Conservation (phyloP, 2,113 vertebrate genomes). For the Scartelaos histophorus region DNA sequence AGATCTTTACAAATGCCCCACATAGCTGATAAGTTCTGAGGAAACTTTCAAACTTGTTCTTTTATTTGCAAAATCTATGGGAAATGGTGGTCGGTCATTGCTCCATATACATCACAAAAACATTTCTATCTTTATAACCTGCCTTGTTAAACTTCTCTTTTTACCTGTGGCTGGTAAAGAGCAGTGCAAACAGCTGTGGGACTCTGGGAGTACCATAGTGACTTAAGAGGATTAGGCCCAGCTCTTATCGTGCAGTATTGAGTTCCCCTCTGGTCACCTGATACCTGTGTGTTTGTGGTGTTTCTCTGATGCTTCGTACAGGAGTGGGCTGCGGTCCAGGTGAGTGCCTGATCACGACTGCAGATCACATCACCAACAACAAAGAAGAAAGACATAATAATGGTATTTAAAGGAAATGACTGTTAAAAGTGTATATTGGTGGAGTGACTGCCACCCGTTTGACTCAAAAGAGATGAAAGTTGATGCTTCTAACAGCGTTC, state of each 20-base stretch:
- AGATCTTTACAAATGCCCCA: no score
- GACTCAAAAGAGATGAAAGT: neutral
- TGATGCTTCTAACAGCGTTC: neutral
- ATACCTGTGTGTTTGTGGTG: slow-evolving; percentile 52
- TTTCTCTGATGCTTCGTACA: slow-evolving; percentile 18
- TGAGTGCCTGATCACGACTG: neutral
- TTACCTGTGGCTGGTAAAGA: slow-evolving; percentile 8
- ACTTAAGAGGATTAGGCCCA: slow-evolving; percentile 53
- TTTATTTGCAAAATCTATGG: no score
- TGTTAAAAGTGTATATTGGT: neutral
- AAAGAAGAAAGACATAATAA: neutral
- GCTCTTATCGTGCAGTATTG: slow-evolving; percentile 36
- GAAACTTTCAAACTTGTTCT: no score
- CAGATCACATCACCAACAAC: neutral
- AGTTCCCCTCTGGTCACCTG: slow-evolving; percentile 36
- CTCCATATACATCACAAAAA: no score
- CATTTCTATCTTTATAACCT: no score
- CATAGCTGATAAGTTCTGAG: no score
- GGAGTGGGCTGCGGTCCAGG: neutral
- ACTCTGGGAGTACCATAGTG: slow-evolving; percentile 16
- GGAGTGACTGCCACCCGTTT: neutral
- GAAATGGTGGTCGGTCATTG: no score
- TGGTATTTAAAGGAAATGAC: neutral
- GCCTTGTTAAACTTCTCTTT: neutral
- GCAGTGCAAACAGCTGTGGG: slow-evolving; percentile 25